A percentile compares a stretch with the other conserved stretches of the same genome.
phyloP scores from a whole-genome alignment of 2,113 vertebrate species.

The Egretta garzetta region DNA sequence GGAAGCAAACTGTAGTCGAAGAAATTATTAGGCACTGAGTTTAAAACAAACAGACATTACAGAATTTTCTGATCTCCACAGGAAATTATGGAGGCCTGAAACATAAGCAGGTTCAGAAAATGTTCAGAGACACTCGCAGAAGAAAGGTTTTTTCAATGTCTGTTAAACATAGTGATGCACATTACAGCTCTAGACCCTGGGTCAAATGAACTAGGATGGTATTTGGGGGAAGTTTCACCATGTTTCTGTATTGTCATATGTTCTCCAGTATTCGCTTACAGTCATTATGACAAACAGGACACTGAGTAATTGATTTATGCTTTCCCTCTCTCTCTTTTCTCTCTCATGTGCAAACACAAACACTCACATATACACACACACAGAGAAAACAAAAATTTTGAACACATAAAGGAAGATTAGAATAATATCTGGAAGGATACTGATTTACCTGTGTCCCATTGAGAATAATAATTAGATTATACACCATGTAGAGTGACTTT shows the following conservation, averaged over 20 bases:
- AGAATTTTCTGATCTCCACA: not conserved
- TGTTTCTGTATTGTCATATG: not conserved
- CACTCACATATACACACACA: not conserved
- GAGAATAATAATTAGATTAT: not conserved
- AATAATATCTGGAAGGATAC: not conserved
- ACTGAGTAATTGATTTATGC: not conserved
- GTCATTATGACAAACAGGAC: not conserved
- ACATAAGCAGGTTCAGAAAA: not conserved
- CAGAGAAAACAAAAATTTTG: not conserved
- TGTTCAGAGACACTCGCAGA: not conserved
- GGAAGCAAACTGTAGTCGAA: not conserved
- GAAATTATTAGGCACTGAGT: not conserved
- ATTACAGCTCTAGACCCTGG: not conserved
- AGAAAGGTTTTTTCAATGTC: not conserved
- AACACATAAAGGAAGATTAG: not conserved
- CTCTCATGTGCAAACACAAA: not conserved
- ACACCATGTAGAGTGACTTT: not conserved
- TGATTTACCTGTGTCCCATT: not conserved
- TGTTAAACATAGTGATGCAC: not conserved
- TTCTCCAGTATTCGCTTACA: not conserved
- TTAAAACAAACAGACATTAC: not conserved
- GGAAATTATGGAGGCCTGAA: not conserved
- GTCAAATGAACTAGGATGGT: not conserved
- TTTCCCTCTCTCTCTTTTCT: not conserved
- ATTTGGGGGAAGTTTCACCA: not conserved